Percentiles rank a stretch among this genome's conserved stretches.
phyloP scores from a whole-genome alignment of 1,140 invertebrate species.

The Potamilus streckersoni region DNA sequence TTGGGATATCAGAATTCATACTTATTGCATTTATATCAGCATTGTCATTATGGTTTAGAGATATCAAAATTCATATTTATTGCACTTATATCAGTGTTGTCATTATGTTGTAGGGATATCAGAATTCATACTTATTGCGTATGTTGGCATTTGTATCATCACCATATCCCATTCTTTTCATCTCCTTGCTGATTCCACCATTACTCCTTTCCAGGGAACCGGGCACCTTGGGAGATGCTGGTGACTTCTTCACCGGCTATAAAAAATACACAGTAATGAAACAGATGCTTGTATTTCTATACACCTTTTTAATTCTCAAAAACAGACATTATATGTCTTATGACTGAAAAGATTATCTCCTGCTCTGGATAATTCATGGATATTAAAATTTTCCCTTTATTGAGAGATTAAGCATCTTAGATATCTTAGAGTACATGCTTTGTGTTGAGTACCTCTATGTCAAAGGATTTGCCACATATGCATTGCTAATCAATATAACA shows the following conservation, averaged over 20 bases:
- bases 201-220: not conserved
- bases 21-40: too few species aligned
- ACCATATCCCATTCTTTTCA: constrained; percentile 45
- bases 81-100: too few species aligned
- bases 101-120: too few species aligned
- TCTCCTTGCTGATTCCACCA: constrained; percentile 28
- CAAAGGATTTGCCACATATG: too few species aligned
- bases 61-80: too few species aligned
- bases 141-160: constrained; percentile 51
- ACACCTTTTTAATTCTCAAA: not conserved
- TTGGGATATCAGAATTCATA: too few species aligned
- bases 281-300: not conserved
- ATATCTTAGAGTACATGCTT: too few species aligned
- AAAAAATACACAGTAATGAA: not conserved
- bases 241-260: not conserved
- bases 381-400: not conserved
- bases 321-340: not conserved
- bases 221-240: too few species aligned
- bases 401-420: too few species aligned
- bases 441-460: too few species aligned
- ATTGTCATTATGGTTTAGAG: too few species aligned
- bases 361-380: not conserved
- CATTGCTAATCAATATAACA: too few species aligned
- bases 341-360: not conserved
- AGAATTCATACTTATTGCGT: constrained; percentile 57